Percentiles rank a stretch among this genome's conserved stretches.
Evolutionary conservation across 2,888 invertebrate species (phyloP).

Genomic region (Siphlonurus alternatus): DNA sequence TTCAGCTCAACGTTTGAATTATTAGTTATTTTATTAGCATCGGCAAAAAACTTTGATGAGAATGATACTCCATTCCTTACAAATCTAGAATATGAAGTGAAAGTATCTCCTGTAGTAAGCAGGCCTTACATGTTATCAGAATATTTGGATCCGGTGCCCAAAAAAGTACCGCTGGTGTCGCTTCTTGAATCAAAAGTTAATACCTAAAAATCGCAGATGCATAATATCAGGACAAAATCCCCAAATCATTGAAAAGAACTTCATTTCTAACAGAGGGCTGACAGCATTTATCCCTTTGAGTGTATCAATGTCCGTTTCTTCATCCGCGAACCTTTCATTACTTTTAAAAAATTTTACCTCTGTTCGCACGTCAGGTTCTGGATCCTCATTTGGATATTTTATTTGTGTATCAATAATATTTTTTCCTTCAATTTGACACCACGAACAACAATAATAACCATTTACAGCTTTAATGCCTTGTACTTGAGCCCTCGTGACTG

Average conservation of each 20-base stretch:
- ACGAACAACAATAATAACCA: neutral
- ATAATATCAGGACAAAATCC: neutral
- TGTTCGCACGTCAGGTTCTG: neutral
- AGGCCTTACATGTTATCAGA: neutral
- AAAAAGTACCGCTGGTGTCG: too few relatives aligned
- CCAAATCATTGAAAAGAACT: neutral
- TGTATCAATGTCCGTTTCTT: neutral
- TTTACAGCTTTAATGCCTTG: neutral
- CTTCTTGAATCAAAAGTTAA: neutral
- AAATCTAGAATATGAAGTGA: neutral
- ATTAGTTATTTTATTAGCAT: neutral
- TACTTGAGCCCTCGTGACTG: neutral
- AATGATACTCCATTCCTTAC: neutral
- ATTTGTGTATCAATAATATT: too few relatives aligned
- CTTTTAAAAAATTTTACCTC: neutral
- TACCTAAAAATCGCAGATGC: neutral
- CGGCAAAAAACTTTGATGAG: neutral
- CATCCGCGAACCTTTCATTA: neutral
- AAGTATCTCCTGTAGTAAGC: neutral
- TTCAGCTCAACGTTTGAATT: neutral
- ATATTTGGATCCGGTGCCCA: neutral
- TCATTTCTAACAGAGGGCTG: neutral
- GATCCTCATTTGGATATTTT: neutral
- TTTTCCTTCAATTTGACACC: neutral
- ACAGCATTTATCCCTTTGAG: neutral